These are phyloP conservation scores for Clarias magur DNA, from an alignment of 2,113 vertebrate species.

Conservation along the genomic window DNA sequence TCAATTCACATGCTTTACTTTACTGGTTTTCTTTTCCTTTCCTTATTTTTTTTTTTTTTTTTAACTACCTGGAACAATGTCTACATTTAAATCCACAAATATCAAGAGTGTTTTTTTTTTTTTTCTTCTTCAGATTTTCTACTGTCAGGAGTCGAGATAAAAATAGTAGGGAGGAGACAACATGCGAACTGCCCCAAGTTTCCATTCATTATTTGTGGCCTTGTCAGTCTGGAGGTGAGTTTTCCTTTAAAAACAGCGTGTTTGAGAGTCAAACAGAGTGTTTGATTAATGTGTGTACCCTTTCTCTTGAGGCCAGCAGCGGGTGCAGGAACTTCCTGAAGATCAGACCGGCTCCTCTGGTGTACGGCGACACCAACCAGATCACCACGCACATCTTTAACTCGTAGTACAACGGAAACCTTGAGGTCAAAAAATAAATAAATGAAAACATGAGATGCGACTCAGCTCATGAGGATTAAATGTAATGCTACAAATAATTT, in stretches of 20 bases:
- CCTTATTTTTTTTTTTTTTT: background rate
- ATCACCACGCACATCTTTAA: slow-evolving; percentile 86
- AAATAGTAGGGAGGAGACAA: background rate
- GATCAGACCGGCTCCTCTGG: slow-evolving; percentile 84
- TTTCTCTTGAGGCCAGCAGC: slow-evolving; percentile 84
- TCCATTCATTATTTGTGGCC: background rate
- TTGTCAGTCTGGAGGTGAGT: background rate
- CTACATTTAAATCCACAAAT: background rate
- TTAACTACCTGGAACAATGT: no score
- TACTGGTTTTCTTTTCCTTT: background rate
- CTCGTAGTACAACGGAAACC: slow-evolving; percentile 88
- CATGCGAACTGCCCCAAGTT: background rate
- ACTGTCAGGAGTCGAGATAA: background rate
- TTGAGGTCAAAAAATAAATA: background rate
- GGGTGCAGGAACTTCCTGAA: slow-evolving; percentile 87
- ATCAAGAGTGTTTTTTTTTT: background rate
- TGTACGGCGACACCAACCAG: slow-evolving; percentile 86
- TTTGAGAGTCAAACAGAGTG: no score
- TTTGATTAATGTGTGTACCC: slow-evolving; percentile 66
- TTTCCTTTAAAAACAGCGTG: background rate
- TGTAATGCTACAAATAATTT: background rate
- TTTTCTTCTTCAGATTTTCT: background rate
- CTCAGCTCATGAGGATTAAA: background rate
- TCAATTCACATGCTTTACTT: background rate
- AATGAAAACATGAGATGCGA: background rate